phyloP scores from a whole-genome alignment of 2,888 invertebrate genomes.

The Corbicula japonica region DNA sequence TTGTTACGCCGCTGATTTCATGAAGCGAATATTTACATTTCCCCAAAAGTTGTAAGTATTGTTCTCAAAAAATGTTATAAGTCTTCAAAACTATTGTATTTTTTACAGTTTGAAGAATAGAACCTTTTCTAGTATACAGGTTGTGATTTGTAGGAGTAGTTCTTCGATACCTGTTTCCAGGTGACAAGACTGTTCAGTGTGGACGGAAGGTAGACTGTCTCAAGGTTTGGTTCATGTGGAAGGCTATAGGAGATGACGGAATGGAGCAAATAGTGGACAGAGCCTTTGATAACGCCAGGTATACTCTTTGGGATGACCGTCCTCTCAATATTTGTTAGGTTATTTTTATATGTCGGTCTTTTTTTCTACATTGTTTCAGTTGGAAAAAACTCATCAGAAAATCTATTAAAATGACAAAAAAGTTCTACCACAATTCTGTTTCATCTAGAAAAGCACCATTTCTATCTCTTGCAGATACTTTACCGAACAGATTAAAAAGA shows the following conservation, averaged over 20 bases:
- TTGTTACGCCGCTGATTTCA: no score
- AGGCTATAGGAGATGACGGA: constrained; percentile 76
- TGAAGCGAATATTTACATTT: no score
- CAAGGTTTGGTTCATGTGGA: constrained; percentile 84
- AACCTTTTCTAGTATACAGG: constrained; percentile 25
- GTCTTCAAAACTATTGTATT: no score
- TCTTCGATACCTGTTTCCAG: constrained; percentile 50
- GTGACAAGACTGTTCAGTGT: constrained; percentile 84
- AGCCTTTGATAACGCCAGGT: constrained; percentile 75
- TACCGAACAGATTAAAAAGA: constrained; percentile 60
- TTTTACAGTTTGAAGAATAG: no score
- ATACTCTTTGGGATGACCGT: no score
- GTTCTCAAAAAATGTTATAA: no score
- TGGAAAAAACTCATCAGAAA: no score
- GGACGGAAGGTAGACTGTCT: constrained; percentile 83
- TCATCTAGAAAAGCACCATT: no score
- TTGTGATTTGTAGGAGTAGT: background rate
- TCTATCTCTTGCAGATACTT: constrained; percentile 67
- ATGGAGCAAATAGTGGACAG: constrained; percentile 75
- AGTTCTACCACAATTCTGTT: background rate
- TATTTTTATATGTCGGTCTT: no score
- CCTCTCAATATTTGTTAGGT: no score
- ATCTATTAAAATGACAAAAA: background rate
- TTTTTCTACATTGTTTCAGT: no score
- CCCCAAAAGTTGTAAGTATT: no score